A percentile compares a stretch with the other conserved stretches of the same genome.
phyloP scores from a whole-genome alignment of 2,888 invertebrate genomes.

The Andrena bicolor region DNA sequence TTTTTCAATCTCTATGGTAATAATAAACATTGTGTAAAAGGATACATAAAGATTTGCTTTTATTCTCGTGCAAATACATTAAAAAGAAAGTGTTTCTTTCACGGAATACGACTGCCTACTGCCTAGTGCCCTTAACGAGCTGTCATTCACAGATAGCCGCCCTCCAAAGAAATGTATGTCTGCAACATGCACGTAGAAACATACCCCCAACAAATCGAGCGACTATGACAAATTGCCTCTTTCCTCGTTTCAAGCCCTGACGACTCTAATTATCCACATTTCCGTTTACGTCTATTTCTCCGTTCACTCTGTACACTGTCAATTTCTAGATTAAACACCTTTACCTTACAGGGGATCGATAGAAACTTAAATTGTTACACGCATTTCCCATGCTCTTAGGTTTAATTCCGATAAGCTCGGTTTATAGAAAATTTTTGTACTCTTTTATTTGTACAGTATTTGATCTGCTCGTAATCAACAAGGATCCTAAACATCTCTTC shows the following conservation, averaged over 20 bases:
- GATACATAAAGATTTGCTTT: too few relatives aligned
- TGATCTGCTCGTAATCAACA: too few relatives aligned
- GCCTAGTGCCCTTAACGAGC: conserved; percentile 59
- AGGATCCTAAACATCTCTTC: too few relatives aligned
- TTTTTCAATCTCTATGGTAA: too few relatives aligned
- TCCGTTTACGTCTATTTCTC: conserved; percentile 34
- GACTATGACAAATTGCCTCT: conserved; percentile 56
- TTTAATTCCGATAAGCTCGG: too few relatives aligned
- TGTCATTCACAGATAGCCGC: conserved; percentile 57
- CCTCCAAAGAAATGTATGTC: conserved; percentile 29
- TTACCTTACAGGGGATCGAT: neutral
- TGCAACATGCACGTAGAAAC: conserved; percentile 29
- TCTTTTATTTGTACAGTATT: too few relatives aligned
- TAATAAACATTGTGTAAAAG: too few relatives aligned
- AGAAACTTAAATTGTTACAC: neutral
- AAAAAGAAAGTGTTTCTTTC: too few relatives aligned
- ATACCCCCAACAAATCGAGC: conserved; percentile 41
- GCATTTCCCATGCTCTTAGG: too few relatives aligned
- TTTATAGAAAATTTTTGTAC: too few relatives aligned
- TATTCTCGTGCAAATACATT: too few relatives aligned
- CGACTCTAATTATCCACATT: conserved; percentile 54
- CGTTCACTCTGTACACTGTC: neutral
- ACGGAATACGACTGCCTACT: conserved; percentile 41
- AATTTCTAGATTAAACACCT: neutral
- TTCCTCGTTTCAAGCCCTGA: conserved; percentile 26